phyloP scores from a whole-genome alignment of 2,797 vertebrate species.

The Eulemur rubriventer region DNA sequence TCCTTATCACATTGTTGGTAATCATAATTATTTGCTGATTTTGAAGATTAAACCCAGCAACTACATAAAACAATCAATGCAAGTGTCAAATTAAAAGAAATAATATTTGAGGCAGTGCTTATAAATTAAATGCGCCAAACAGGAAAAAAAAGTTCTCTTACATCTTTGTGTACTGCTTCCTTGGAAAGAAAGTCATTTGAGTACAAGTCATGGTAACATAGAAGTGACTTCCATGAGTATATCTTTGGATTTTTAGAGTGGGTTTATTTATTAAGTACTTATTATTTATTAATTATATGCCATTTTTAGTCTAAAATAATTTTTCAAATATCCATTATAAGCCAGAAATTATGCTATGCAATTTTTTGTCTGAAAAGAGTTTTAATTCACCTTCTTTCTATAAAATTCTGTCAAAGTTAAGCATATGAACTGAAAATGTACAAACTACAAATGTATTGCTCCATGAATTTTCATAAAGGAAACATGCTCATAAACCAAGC shows the following conservation, averaged over 20 bases:
- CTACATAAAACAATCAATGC: not conserved
- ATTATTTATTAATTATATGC: not conserved
- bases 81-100: slow-evolving; percentile 4
- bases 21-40: not conserved
- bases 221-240: not conserved
- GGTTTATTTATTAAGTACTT: not conserved
- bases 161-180: not conserved
- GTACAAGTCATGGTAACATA: not conserved
- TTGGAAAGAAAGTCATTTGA: not conserved
- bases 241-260: not conserved
- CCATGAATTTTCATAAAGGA: not conserved
- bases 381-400: not conserved
- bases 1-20: not conserved
- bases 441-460: not conserved
- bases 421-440: not conserved
- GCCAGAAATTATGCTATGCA: not conserved
- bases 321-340: not conserved
- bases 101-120: not conserved
- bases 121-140: not conserved
- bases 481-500: not conserved
- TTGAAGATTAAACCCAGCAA: not conserved
- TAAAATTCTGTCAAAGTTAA: not conserved
- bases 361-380: not conserved
- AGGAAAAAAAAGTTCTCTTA: not conserved
- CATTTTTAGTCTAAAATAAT: not conserved